phyloP scores from a whole-genome alignment of 2,888 invertebrate species.

The Leucophora obtusa region DNA sequence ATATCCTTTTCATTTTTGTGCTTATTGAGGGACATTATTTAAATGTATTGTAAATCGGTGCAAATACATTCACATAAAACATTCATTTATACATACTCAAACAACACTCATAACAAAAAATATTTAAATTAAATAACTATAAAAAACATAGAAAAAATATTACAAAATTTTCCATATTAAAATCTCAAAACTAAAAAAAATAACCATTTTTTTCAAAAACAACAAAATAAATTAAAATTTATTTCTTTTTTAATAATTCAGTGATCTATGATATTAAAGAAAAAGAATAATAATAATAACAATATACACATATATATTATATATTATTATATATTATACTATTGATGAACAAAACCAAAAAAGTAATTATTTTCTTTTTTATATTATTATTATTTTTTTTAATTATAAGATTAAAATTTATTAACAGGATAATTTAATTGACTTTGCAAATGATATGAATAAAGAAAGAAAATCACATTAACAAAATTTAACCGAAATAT shows the following conservation, averaged over 20 bases:
- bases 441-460: constrained; percentile 36
- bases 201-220: constrained; percentile 45
- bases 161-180: constrained; percentile 10
- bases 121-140: constrained; percentile 30
- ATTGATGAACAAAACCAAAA: constrained; percentile 60
- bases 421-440: constrained; percentile 50
- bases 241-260: constrained; percentile 75
- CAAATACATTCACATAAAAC: background rate
- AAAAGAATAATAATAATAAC: constrained; percentile 61
- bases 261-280: constrained; percentile 74
- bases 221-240: constrained; percentile 64
- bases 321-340: constrained; percentile 61
- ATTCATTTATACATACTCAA: background rate
- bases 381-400: constrained; percentile 53
- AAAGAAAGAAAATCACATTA: constrained; percentile 60
- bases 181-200: constrained; percentile 32
- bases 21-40: background rate
- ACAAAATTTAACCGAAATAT: constrained; percentile 66
- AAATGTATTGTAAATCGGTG: background rate
- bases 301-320: constrained; percentile 64
- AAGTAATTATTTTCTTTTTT: constrained; percentile 55
- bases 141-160: constrained; percentile 32
- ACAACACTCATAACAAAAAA: constrained; percentile 6
- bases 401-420: constrained; percentile 71
- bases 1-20: no score